Evolutionary conservation across 2,888 invertebrate species (phyloP), one percentile per base, ranked within the genome.

Genomic region (Tethea ocularis): DNA sequence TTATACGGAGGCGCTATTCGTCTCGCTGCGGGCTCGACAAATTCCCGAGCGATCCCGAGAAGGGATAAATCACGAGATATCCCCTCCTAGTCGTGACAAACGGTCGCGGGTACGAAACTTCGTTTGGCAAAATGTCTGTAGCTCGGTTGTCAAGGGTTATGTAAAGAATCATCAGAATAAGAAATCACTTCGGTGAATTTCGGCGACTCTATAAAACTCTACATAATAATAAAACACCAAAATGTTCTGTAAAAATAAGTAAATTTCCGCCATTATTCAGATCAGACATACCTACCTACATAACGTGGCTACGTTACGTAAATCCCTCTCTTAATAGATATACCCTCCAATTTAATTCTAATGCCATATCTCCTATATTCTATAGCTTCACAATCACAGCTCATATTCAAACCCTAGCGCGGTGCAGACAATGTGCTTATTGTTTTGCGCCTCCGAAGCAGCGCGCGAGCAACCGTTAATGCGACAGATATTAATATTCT

Each of bases 21-120:
- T 84, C 82, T 83, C 73, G 69, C 77, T 61, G 77, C 78, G 71
- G 79, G 81, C 82, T 76, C 78, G 84, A 88, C 89, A 88, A 88
- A 88, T 87, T 79, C 84, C 75, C 79, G 67, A 68, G 62, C 72
- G 77, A 75, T 84, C 75, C 65, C 74, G 64, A 68, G 68, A 69
- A 59, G 66, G 59, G 75, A 87, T 89, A 88, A 85, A 86, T 84
- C 79, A 82, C 71, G 64, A 69, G 78, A 77, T 83, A 86, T 83
- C 78, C 70, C 66, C 58, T 64, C 68, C 68, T 46, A 68, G 67
- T 66, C 66, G 62, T 77, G 77, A 79, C 72, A 75, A 78, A 72
- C 63, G 61, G 56, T 58, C 20, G 20, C 10, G 20, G 46, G 20
- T n/a, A 46, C 46, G 20, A 46, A 17, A 20, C 20, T 46, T 20